These are phyloP conservation scores for Heliothis virescens DNA, from an alignment of 1,140 invertebrate genomes.

Conservation along the genomic window DNA sequence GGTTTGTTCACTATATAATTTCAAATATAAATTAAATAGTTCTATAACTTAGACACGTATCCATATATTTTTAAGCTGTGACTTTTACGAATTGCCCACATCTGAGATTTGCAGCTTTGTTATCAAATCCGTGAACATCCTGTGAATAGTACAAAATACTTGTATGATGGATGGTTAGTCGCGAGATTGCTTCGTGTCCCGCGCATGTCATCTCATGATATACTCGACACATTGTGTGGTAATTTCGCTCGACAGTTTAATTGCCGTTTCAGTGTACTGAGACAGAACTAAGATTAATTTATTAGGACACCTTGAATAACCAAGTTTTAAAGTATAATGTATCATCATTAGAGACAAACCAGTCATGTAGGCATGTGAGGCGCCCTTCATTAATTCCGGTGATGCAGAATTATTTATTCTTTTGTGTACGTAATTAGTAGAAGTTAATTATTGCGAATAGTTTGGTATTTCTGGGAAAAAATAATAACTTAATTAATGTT, in stretches of 20 bases:
- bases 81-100: background rate
- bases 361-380: constrained; percentile 42
- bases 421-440: constrained; percentile 20
- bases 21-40: too few species aligned
- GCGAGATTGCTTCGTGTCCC: constrained; percentile 64
- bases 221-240: constrained; percentile 84
- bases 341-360: constrained; percentile 77
- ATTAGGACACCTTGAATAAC: constrained; percentile 79
- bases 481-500: constrained; percentile 14
- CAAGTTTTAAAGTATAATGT: constrained; percentile 76
- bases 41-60: too few species aligned
- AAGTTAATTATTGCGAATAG: constrained; percentile 24
- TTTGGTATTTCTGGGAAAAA: background rate
- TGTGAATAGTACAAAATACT: constrained; percentile 50
- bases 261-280: constrained; percentile 79
- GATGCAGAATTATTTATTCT: background rate
- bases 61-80: background rate
- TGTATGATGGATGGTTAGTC: constrained; percentile 71
- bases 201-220: constrained; percentile 82
- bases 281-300: constrained; percentile 81
- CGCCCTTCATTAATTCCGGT: constrained; percentile 27
- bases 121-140: constrained; percentile 36
- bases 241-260: constrained; percentile 81
- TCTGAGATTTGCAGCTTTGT: background rate
- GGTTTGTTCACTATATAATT: too few species aligned